Evolutionary conservation across 2,113 vertebrate genomes (phyloP).

Genomic region (Gnathonemus echidnorhynchus): DNA sequence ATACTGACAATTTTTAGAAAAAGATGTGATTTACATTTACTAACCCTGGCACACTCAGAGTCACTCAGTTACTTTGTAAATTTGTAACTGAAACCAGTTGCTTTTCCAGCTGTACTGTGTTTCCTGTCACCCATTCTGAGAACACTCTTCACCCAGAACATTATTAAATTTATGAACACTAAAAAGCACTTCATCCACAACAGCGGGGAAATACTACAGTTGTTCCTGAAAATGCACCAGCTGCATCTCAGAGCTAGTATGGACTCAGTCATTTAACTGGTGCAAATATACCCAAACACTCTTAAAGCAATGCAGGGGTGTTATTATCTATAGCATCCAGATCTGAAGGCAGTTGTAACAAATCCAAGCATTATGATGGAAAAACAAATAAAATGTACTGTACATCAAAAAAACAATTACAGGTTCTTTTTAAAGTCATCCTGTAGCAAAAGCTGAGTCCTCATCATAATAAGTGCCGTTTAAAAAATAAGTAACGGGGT

Average conservation of each 20-base stretch:
- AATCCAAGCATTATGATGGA: neutral
- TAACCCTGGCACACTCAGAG: neutral
- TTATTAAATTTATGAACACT: neutral
- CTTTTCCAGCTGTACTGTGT: neutral
- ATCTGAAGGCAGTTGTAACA: neutral
- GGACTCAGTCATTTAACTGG: neutral
- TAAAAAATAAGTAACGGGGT: neutral
- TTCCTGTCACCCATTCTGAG: neutral
- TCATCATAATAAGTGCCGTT: neutral
- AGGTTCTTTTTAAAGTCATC: neutral
- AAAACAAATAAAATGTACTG: neutral
- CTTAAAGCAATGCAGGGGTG: neutral
- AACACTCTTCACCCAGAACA: neutral
- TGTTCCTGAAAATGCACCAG: neutral
- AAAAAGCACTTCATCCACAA: neutral
- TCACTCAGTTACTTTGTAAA: neutral
- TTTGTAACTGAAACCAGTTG: neutral
- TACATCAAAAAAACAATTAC: neutral
- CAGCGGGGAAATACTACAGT: neutral
- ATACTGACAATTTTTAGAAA: neutral
- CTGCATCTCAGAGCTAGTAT: neutral
- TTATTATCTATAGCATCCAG: neutral
- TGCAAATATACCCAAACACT: neutral
- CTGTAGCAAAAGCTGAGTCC: neutral
- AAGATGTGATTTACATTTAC: neutral